These are phyloP conservation scores for Cercopithecus diana DNA, from an alignment of 2,797 vertebrate species.

Conservation along the genomic window DNA sequence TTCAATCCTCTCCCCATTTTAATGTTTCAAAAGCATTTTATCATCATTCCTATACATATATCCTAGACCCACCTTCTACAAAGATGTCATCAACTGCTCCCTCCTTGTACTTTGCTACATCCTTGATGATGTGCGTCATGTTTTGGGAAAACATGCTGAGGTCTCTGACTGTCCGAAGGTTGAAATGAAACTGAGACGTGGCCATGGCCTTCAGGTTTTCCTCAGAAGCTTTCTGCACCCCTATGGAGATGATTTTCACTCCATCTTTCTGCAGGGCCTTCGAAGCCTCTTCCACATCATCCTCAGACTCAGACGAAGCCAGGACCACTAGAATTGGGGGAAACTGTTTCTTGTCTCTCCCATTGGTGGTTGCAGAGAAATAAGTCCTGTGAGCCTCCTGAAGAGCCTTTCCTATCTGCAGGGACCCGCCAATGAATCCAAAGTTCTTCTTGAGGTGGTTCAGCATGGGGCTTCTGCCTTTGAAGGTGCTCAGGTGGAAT, in stretches of 20 bases:
- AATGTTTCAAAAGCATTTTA: neutral
- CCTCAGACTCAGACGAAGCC: conserved; percentile 75
- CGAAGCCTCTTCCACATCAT: conserved; percentile 71
- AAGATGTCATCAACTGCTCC: neutral
- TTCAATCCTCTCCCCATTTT: neutral
- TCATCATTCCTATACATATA: accelerated
- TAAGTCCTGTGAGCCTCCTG: conserved; percentile 58
- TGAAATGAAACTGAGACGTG: conserved; percentile 70
- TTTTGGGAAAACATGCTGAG: conserved; percentile 64
- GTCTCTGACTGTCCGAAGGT: conserved; percentile 46
- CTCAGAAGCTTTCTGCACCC: conserved; percentile 68
- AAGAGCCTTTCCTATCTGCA: conserved; percentile 74
- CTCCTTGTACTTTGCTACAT: neutral
- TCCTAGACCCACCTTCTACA: conserved; percentile 55
- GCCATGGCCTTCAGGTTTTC: conserved; percentile 76
- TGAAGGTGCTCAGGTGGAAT: conserved; percentile 73
- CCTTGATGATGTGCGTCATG: conserved; percentile 64
- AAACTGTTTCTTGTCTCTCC: conserved; percentile 73
- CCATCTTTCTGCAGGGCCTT: conserved; percentile 67
- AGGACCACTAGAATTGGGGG: conserved; percentile 82
- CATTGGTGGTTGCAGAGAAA: conserved; percentile 51
- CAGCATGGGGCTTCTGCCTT: conserved; percentile 73
- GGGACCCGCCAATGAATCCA: conserved; percentile 69
- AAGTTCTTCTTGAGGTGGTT: conserved; percentile 80
- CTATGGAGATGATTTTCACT: conserved; percentile 80